A percentile compares a stretch with the other conserved stretches of the same genome.
Conservation (phyloP, 2,888 invertebrate genomes). For the Spodoptera picta region DNA sequence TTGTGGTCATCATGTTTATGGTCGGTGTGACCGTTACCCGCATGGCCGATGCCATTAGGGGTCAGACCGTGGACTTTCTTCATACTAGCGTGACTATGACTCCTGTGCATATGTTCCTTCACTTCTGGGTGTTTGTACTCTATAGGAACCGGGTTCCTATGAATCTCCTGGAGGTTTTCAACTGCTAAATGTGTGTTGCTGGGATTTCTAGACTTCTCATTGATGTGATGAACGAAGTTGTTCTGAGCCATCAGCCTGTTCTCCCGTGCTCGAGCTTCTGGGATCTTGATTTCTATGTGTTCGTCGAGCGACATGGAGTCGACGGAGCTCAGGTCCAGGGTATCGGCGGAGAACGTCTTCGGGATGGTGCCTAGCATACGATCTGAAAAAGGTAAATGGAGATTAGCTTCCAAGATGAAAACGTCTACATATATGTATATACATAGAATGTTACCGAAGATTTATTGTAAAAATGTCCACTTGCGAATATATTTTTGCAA, state of each 20-base stretch:
- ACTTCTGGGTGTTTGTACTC: conserved; percentile 59
- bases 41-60: conserved; percentile 80
- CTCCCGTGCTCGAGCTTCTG: conserved; percentile 82
- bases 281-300: conserved; percentile 90
- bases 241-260: conserved; percentile 85
- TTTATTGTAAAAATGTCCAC: no score
- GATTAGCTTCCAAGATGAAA: neutral
- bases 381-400: conserved; percentile 69
- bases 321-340: conserved; percentile 89
- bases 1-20: conserved; percentile 72
- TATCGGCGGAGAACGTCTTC: conserved; percentile 89
- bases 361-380: conserved; percentile 86
- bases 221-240: conserved; percentile 83
- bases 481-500: neutral
- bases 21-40: conserved; percentile 75
- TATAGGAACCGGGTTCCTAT: conserved; percentile 59
- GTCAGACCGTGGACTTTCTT: conserved; percentile 76
- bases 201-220: conserved; percentile 77
- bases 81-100: conserved; percentile 84
- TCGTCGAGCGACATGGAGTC: conserved; percentile 90
- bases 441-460: no score
- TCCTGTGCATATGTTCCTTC: conserved; percentile 77
- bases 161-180: conserved; percentile 73
- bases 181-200: conserved; percentile 81
- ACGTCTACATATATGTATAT: no score